These are phyloP conservation scores for Caenorhabditis sp. DNA, from an alignment of 2,888 invertebrate genomes.

Conservation along the genomic window DNA sequence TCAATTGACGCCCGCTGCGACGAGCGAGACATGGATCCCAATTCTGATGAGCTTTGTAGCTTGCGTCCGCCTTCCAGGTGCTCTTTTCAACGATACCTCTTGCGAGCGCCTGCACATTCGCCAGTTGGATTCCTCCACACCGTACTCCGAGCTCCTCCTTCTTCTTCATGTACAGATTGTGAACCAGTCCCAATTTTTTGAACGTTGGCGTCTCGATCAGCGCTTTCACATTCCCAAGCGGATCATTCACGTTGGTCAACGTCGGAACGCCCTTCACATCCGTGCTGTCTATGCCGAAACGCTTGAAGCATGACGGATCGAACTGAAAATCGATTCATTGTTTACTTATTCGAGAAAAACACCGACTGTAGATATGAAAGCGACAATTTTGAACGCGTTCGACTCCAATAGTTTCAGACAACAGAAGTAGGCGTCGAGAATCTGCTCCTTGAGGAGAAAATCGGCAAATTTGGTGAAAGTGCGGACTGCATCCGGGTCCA, in stretches of 20 bases:
- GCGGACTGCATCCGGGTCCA: slow-evolving; percentile 23
- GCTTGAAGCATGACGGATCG: slow-evolving; percentile 31
- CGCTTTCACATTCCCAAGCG: slow-evolving; percentile 13
- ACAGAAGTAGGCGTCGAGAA: slow-evolving; percentile 22
- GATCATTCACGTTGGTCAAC: slow-evolving; percentile 17
- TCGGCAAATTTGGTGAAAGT: slow-evolving; percentile 5
- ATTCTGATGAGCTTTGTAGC: no score
- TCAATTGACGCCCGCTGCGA: no score
- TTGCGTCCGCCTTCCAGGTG: no score
- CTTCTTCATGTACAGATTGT: background rate
- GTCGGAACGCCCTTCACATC: background rate
- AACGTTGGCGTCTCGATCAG: slow-evolving; percentile 5
- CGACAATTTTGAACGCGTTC: slow-evolving; percentile 34
- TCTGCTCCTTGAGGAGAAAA: background rate
- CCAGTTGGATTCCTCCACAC: no score
- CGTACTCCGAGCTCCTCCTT: background rate
- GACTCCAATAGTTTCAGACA: slow-evolving; percentile 15
- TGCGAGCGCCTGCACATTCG: no score
- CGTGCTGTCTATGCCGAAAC: background rate
- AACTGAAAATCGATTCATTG: slow-evolving; percentile 27
- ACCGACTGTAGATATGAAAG: slow-evolving; percentile 18
- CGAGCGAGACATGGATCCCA: no score
- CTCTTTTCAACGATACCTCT: no score
- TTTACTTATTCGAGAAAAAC: background rate
- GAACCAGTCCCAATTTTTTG: background rate